Base-by-base conservation (phyloP, 2,888 invertebrate genomes). In the Scelioninae gen. 2 region DNA sequence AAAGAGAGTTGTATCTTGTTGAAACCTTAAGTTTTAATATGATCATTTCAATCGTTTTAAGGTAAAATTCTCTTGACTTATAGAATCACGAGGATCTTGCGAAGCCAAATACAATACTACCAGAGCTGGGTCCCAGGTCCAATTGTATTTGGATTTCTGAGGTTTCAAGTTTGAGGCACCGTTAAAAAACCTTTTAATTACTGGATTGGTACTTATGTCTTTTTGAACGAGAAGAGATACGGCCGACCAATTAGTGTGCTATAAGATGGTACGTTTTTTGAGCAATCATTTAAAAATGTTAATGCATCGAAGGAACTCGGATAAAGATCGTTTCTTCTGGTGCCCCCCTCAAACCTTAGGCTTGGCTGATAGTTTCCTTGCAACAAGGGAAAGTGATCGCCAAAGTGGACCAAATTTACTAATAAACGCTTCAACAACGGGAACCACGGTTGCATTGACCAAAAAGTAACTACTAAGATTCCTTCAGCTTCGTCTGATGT, bases 301-400 rank as follows among this genome's bases (percentile, higher is more conserved):
- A n/a, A n/a, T n/a, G n/a, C n/a, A n/a, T n/a, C n/a, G n/a, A n/a
- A n/a, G n/a, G n/a, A n/a, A n/a, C n/a, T n/a, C n/a, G n/a, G n/a
- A n/a, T n/a, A n/a, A n/a, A n/a, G n/a, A n/a, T n/a, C 13, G 13
- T 3, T 39, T 2, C 3, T 15, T 9, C 9, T 9, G 39, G 2
- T 39, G 39, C 39, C 7, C 7, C 2, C 7, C 39, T 13, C 13
- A 11, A 11, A 39, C 39, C 39, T 13, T 11, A 10, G 10, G 10
- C 33, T 4, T 7, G 10, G 33, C 2, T 4, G 33, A 2, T 10
- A 7, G 3, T 4, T n/a, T 45, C 4, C 22, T n/a, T 0, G 2
- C 13, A 0, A 37, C 77, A 78, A 78, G 81, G 79, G 78, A 79
- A 74, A 80, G 81, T 73, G 15, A 76, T 70, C 10, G 18, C 4